Base-by-base conservation (phyloP, 2,113 vertebrate species). In the Grallaria varia region DNA sequence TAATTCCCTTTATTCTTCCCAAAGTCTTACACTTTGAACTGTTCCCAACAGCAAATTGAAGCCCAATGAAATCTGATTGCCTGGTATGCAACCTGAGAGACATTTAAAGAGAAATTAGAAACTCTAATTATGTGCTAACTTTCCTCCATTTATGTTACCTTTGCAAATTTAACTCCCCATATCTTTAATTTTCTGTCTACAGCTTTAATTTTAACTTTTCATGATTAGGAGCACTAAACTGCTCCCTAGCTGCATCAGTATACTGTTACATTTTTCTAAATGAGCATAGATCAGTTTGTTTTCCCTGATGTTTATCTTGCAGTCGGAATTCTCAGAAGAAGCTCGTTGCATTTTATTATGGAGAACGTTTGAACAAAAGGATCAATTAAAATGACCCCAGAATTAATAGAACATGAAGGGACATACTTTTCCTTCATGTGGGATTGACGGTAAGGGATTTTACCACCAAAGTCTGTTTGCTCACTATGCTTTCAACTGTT, bases 41-140 rank as follows among this genome's bases (percentile, higher is more conserved):
- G 40, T 84, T 95, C 94, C 82, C 75, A 84, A 92, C n/a, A 88
- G 87, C 95, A 97, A 96, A 95, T 94, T 95, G 80, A 94, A 97
- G 68, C 75, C 59, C 78, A 93, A 76, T 93, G 84, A 96, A 96
- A 95, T 96, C 44, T 91, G 96, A 95, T 95, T 95, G 69, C 64
- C 39, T 87, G 39, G 35, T 90, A 76, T 17, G 30, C 90, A 96
- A 97, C 63, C 59, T 97, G 74, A 91, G 77, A 96, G 80, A 95
- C 73, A 96, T 95, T 97, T 96, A 71, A 93, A 95, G 89, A 93
- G 53, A 96, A 97, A 97, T 96, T 96, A 94, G 95, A 96, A 97
- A 94, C 76, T 90, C 91, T 94, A 98, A 97, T 97, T 93, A 97
- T 93, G 91, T 97, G 35, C 47, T 88, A 94, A 95, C 69, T 94